Evolutionary conservation across 2,797 vertebrate genomes (phyloP), one percentile per base, ranked within the genome.

Genomic region (Fringilla coelebs): DNA sequence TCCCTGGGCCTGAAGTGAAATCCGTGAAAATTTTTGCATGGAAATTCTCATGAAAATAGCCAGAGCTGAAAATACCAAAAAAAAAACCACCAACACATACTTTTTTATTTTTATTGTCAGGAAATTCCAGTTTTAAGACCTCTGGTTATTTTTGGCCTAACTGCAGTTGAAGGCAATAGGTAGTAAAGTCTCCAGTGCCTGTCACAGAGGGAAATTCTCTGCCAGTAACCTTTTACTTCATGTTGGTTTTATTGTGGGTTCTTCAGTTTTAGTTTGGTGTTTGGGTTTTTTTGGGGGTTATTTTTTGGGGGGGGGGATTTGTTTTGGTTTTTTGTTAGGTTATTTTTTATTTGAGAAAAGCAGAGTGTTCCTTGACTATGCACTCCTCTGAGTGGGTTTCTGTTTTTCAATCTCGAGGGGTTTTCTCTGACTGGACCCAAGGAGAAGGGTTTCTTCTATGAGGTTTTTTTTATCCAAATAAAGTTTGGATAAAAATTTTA

Each of bases 131-230:
- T 88, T 85, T 82, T 85, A 90, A 54, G 91, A 67, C 26, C 13
- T 85, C 79, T 89, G 71, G 73, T 91, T 96, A 63, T 89, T 96
- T 93, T 92, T 96, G 90, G 91, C 87, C 54, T 31, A 75, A 16
- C 36, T 57, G 60, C 41, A 90, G 34, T 22, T 51, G 40, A 74
- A 93, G 43, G 43, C 73, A 90, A 51, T 77, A 75, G 43, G 84
- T 70, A 84, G 36, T 81, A 51, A 91, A 91, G 38, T 73, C 70
- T 88, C 74, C 71, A 67, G 55, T 88, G 76, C 32, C 48, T 5
- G 0, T 81, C 91, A 84, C 25, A 73, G 70, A 84, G 58, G 55
- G 82, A 88, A 73, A 76, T 81, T 89, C 51, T 86, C 40, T 92
- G 48, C 52, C 79, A 90, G 73, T 88, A 91, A 84, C 32, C 6